Evolutionary conservation across 1,140 invertebrate genomes (phyloP), one percentile per base, ranked within the genome.

Genomic region (Ooceraea biroi): DNA sequence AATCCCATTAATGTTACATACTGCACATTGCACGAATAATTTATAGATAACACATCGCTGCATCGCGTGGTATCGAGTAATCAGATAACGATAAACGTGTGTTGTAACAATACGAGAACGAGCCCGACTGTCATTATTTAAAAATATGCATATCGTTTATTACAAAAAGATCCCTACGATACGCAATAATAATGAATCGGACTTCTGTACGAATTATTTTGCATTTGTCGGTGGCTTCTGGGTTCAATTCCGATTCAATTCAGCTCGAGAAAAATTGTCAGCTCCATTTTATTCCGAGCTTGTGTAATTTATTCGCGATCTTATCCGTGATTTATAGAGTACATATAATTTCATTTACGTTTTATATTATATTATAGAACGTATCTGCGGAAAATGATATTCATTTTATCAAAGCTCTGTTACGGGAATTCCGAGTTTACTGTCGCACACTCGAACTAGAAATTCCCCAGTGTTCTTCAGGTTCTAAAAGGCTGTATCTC

Each of bases 1-100:
- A 87, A 86, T 87, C 48, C 84, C 76, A 87, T 87, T 86, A 86
- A 86, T 86, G 68, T 68, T 85, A 74, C 72, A 65, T 19, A 44
- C 10, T 36, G 11, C 14, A 44, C 77, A 52, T 58, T 57, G 52
- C 19, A 48, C 55, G 63, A 85, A 85, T 87, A 86, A 85, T 66
- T 74, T 46, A 63, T 30, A 52, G 74, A 86, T 85, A 80, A 63
- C 50, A 41, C 44, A 27, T 5, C 19, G 22, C 5, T n/a, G 52
- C 27, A 0, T 44, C 36, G 41, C 55, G 50, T 36, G 36, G 11
- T 74, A 52, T 17, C 8, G 27, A 46, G 27, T 41, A 17, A 50
- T 30, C 44, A 74, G n/a, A 76, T 76, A 76, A 61, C 57, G 57
- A 61, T 63, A 63, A 12, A 48, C 25, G 8, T 10, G 52, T 74